Evolutionary conservation across 1,140 invertebrate genomes (phyloP), one percentile per base, ranked within the genome.

Genomic region (Leucophenga varia): DNA sequence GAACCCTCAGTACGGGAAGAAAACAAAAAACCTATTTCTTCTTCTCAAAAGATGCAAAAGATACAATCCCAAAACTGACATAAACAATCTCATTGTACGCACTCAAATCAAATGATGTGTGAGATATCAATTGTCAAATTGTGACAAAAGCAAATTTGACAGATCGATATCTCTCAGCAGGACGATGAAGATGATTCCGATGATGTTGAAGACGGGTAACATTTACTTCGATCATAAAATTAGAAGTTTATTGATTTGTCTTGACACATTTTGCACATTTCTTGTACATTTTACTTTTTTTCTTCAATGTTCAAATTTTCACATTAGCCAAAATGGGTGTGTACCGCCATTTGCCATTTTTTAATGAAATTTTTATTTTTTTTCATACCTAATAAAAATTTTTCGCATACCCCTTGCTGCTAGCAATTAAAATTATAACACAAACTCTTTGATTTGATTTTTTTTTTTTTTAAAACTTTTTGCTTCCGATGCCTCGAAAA

Each of bases 1-100:
- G n/a, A n/a, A n/a, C n/a, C n/a, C n/a, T n/a, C n/a, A n/a, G n/a
- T n/a, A n/a, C n/a, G n/a, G n/a, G n/a, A n/a, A n/a, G n/a, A n/a
- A n/a, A n/a, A n/a, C n/a, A n/a, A n/a, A n/a, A n/a, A n/a, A n/a
- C n/a, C n/a, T n/a, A n/a, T n/a, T n/a, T n/a, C n/a, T n/a, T n/a
- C n/a, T n/a, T n/a, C n/a, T n/a, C n/a, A n/a, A n/a, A n/a, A n/a
- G n/a, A n/a, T n/a, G n/a, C n/a, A n/a, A n/a, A n/a, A n/a, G n/a
- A n/a, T n/a, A n/a, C n/a, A n/a, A n/a, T n/a, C 53, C 43, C 49
- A 32, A 28, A 43, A 51, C 54, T 43, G 63, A 53, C 61, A 67
- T 67, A 64, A 64, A 64, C 65, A 70, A 63, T 71, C 67, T 71
- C 52, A 70, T 70, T 70, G 65, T 70, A 52, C 64, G 59, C 65